Percentiles rank a stretch among this genome's conserved stretches.
phyloP scores from a whole-genome alignment of 2,888 invertebrate genomes.

The Papilio demoleus region DNA sequence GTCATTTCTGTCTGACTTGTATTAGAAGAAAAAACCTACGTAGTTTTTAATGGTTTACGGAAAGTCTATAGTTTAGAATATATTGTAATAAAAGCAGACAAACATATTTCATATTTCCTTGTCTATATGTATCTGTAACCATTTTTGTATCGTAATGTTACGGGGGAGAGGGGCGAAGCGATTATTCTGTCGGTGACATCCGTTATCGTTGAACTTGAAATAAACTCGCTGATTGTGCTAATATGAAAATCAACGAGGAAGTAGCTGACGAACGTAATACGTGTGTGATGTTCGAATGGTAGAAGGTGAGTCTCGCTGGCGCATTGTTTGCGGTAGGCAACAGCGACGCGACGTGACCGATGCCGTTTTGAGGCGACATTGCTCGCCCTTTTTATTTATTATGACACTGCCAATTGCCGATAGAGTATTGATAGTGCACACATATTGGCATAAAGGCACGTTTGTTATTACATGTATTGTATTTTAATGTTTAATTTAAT shows the following conservation, averaged over 20 bases:
- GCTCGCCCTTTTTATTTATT: conserved; percentile 28
- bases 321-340: conserved; percentile 48
- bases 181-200: conserved; percentile 65
- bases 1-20: not conserved
- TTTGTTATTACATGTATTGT: conserved; percentile 11
- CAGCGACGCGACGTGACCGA: conserved; percentile 45
- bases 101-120: not conserved
- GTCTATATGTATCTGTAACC: not conserved
- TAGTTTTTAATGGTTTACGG: too few relatives aligned
- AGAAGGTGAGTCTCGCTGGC: conserved; percentile 52
- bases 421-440: conserved; percentile 35
- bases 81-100: too few relatives aligned
- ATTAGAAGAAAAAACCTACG: too few relatives aligned
- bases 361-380: conserved; percentile 38
- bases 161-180: conserved; percentile 59
- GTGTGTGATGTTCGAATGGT: conserved; percentile 54
- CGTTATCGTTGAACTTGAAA: conserved; percentile 77
- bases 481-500: not conserved
- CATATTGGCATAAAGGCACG: conserved; percentile 25
- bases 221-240: conserved; percentile 65
- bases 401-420: conserved; percentile 35
- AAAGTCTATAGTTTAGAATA: too few relatives aligned
- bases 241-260: conserved; percentile 71
- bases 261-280: conserved; percentile 51
- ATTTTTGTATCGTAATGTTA: conserved; percentile 35